Percentiles rank a stretch among this genome's conserved stretches.
Evolutionary conservation across 2,888 invertebrate species (phyloP).

Genomic region (Drosophila meridionalis): DNA sequence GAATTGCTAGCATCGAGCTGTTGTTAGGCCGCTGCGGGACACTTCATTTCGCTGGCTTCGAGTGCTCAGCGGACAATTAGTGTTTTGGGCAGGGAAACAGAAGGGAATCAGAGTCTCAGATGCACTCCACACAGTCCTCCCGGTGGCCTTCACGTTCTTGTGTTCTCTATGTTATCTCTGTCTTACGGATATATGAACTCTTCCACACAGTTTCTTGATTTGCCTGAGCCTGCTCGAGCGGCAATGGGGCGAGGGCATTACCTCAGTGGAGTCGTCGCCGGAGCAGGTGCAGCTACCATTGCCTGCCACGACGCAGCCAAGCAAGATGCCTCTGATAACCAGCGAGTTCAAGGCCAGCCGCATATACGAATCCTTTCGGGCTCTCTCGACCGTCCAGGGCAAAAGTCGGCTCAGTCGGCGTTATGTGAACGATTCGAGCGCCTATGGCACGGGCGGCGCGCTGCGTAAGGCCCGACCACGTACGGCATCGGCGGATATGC

Average conservation of each 20-base stretch:
- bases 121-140: background rate
- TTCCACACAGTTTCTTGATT: conserved; percentile 45
- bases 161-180: too few relatives aligned
- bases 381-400: conserved; percentile 32
- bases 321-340: conserved; percentile 66
- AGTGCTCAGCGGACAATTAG: conserved; percentile 20
- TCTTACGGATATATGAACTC: background rate
- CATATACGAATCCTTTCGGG: conserved; percentile 82
- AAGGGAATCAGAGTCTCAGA: background rate
- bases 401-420: conserved; percentile 43
- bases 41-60: conserved; percentile 18
- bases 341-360: conserved; percentile 78
- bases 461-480: conserved; percentile 72
- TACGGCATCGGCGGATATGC: conserved; percentile 88
- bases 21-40: background rate
- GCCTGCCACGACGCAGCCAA: background rate
- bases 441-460: background rate
- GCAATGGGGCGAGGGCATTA: conserved; percentile 30
- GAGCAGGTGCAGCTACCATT: background rate
- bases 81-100: background rate
- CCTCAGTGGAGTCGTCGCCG: conserved; percentile 12
- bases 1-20: conserved; percentile 37
- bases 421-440: conserved; percentile 42
- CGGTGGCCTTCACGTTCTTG: background rate
- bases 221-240: conserved; percentile 34